phyloP scores from a whole-genome alignment of 2,888 invertebrate species.

The Ceriagrion tenellum region DNA sequence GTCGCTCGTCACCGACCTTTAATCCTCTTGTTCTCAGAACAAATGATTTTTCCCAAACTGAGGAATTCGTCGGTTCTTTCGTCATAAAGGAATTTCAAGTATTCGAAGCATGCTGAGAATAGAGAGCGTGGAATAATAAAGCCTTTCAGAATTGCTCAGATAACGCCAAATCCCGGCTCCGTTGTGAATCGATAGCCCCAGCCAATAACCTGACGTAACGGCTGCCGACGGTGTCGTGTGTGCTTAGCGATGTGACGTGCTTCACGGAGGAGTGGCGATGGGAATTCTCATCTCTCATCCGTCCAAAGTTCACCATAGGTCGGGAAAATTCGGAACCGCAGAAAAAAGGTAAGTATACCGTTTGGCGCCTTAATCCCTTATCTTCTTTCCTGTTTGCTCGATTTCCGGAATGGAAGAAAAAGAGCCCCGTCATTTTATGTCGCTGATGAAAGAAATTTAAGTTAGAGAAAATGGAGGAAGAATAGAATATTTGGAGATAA shows the following conservation, averaged over 20 bases:
- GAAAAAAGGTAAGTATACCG: background rate
- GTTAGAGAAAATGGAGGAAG: no score
- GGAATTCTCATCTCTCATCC: background rate
- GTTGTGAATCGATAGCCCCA: background rate
- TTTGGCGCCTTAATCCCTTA: background rate
- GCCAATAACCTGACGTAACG: background rate
- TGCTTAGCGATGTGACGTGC: background rate
- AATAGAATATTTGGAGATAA: no score
- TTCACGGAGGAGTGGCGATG: background rate
- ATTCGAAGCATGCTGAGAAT: no score
- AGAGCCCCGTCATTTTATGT: background rate
- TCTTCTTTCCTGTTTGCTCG: background rate
- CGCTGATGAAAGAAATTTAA: background rate
- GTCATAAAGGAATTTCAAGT: no score
- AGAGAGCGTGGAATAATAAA: no score
- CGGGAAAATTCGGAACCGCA: background rate
- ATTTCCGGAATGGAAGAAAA: background rate
- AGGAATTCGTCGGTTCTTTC: no score
- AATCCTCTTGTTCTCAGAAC: no score
- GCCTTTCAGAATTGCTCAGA: no score
- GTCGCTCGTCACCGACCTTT: no score
- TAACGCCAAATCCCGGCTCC: background rate
- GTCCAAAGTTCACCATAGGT: background rate
- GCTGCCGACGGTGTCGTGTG: background rate
- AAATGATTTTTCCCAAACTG: no score